A percentile compares a stretch with the other conserved stretches of the same genome.
Evolutionary conservation across 2,888 invertebrate genomes (phyloP).

Genomic region (Acronicta leporina): DNA sequence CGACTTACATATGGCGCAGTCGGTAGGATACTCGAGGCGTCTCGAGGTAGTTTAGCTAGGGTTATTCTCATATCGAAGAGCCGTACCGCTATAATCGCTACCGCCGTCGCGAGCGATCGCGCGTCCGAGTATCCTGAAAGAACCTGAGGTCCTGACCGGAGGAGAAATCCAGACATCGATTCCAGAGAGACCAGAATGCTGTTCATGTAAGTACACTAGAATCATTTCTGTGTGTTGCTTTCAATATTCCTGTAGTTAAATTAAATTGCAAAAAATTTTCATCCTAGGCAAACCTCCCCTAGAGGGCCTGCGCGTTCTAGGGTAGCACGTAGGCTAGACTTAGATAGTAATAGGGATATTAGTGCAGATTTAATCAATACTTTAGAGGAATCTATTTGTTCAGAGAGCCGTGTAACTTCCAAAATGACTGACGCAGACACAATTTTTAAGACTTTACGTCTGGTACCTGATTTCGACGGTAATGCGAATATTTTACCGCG

Average conservation of each 20-base stretch:
- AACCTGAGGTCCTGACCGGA: not conserved
- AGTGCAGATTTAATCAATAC: not conserved
- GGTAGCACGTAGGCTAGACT: not conserved
- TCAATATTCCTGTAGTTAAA: not conserved
- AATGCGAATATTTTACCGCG: slow-evolving; percentile 3
- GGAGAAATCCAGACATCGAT: not conserved
- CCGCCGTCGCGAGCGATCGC: too few species aligned
- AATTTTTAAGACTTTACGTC: slow-evolving; percentile 3
- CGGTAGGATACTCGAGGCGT: not conserved
- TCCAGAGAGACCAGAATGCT: not conserved
- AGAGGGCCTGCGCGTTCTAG: not conserved
- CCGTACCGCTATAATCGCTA: not conserved
- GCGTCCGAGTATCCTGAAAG: not conserved
- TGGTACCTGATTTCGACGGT: slow-evolving; percentile 5
- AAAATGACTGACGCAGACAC: not conserved
- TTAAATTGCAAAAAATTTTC: not conserved
- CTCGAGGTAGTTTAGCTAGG: not conserved
- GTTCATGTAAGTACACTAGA: not conserved
- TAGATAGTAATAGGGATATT: not conserved
- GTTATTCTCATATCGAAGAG: not conserved
- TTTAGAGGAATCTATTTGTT: not conserved
- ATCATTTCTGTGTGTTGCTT: not conserved
- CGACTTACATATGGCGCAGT: slow-evolving; percentile 3
- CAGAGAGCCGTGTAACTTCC: not conserved
- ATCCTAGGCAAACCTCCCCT: not conserved